These are phyloP conservation scores for Triplophysa siluroides DNA, from an alignment of 2,113 vertebrate genomes.

Conservation along the genomic window DNA sequence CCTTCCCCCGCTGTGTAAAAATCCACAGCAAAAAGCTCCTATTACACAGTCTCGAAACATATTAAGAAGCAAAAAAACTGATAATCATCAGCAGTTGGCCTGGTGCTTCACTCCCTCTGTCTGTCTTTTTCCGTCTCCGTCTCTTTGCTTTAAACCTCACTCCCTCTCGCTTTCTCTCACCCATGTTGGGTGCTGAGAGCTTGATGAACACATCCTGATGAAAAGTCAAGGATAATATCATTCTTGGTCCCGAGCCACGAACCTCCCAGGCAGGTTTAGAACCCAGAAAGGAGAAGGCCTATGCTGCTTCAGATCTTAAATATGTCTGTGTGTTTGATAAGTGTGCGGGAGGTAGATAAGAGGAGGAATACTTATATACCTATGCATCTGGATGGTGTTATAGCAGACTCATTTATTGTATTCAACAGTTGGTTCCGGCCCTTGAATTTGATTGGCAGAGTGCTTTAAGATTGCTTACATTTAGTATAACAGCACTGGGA, in stretches of 20 bases:
- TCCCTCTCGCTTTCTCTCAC: constrained; percentile 61
- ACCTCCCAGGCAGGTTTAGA: constrained; percentile 65
- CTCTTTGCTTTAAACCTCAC: constrained; percentile 24
- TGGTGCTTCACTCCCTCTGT: constrained; percentile 60
- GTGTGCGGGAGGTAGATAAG: not conserved
- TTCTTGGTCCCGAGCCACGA: constrained; percentile 67
- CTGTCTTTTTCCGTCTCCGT: constrained; percentile 58
- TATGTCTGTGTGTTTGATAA: constrained; percentile 50
- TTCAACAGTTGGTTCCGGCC: too few relatives aligned
- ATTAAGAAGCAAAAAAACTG: constrained; percentile 42
- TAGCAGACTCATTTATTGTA: not conserved
- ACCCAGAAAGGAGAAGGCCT: constrained; percentile 62
- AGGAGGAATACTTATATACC: not conserved
- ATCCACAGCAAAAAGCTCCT: constrained; percentile 42
- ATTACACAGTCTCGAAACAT: constrained; percentile 40
- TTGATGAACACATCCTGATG: constrained; percentile 72
- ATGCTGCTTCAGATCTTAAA: constrained; percentile 61
- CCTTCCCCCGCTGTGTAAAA: constrained; percentile 34
- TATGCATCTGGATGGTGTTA: not conserved
- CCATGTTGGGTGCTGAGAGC: constrained; percentile 61
- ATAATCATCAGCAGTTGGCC: constrained; percentile 50
- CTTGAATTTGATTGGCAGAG: too few relatives aligned
- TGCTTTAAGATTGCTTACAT: not conserved
- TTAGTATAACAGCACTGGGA: too few relatives aligned
- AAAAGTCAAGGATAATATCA: constrained; percentile 70